A percentile compares a stretch with the other conserved stretches of the same genome.
phyloP scores from a whole-genome alignment of 2,888 invertebrate genomes.

The Camptogramma bilineatum region DNA sequence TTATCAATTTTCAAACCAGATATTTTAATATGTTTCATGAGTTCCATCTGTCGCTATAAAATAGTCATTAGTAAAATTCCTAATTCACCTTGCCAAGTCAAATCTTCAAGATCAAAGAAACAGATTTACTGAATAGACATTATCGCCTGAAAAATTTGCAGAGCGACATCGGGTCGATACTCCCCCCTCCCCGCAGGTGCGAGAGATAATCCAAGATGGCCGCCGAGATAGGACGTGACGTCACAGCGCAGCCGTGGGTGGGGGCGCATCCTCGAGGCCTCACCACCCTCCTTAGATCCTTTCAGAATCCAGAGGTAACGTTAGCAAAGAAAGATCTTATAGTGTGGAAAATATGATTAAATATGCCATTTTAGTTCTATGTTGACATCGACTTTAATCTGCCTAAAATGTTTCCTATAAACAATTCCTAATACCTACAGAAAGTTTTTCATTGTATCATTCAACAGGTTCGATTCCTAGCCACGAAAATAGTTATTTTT shows the following conservation, averaged over 20 bases:
- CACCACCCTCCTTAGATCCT: constrained; percentile 84
- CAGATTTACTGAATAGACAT: constrained; percentile 53
- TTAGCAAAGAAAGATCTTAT: constrained; percentile 47
- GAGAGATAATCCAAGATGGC: constrained; percentile 86
- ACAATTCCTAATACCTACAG: too few relatives aligned
- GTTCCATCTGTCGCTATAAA: too few relatives aligned
- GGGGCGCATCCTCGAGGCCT: constrained; percentile 79
- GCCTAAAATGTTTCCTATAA: too few relatives aligned
- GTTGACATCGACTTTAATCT: too few relatives aligned
- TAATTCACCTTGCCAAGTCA: not conserved
- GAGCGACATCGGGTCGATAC: constrained; percentile 78
- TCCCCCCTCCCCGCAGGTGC: constrained; percentile 80
- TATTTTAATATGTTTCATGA: too few relatives aligned
- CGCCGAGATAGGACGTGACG: constrained; percentile 86
- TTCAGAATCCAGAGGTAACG: constrained; percentile 78
- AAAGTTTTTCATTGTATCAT: too few relatives aligned
- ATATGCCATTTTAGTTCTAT: not conserved
- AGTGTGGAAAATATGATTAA: not conserved
- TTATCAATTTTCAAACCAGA: too few relatives aligned
- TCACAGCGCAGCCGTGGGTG: constrained; percentile 70
- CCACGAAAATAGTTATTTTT: too few relatives aligned
- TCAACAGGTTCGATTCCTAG: too few relatives aligned
- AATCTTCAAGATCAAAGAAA: constrained; percentile 19
- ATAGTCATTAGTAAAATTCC: not conserved
- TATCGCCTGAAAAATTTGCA: constrained; percentile 78